Evolutionary conservation across 2,888 invertebrate species (phyloP).

Genomic region (Stenolophus ochropezus): DNA sequence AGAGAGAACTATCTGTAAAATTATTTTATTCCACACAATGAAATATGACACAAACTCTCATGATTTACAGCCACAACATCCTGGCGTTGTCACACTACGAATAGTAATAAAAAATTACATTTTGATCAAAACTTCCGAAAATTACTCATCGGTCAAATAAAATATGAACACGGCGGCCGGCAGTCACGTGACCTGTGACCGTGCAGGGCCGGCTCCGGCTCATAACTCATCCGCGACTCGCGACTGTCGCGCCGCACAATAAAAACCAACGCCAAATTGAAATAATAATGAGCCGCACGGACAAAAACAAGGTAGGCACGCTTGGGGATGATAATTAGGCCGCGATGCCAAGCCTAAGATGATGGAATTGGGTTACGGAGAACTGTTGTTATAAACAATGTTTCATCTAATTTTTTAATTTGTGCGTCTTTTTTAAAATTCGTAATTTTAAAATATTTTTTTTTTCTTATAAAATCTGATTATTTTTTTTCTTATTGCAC

Average conservation of each 20-base stretch:
- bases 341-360: no score
- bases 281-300: conserved; percentile 55
- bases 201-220: conserved; percentile 65
- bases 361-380: no score
- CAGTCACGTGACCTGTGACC: conserved; percentile 67
- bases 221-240: conserved; percentile 65
- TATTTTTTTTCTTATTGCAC: no score
- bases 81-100: conserved; percentile 13
- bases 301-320: conserved; percentile 37
- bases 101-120: conserved; percentile 48
- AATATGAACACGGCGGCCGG: conserved; percentile 48
- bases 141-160: conserved; percentile 54
- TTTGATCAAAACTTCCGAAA: conserved; percentile 52
- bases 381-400: no score
- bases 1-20: conserved; percentile 28
- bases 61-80: conserved; percentile 25
- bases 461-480: no score
- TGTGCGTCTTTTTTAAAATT: no score
- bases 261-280: conserved; percentile 58
- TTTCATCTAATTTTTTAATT: no score
- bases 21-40: conserved; percentile 6
- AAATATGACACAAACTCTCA: not conserved
- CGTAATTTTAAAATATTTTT: no score
- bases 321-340: no score
- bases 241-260: conserved; percentile 55